A percentile compares a stretch with the other conserved stretches of the same genome.
phyloP scores from a whole-genome alignment of 2,888 invertebrate genomes.

The Octonoba sinensis region DNA sequence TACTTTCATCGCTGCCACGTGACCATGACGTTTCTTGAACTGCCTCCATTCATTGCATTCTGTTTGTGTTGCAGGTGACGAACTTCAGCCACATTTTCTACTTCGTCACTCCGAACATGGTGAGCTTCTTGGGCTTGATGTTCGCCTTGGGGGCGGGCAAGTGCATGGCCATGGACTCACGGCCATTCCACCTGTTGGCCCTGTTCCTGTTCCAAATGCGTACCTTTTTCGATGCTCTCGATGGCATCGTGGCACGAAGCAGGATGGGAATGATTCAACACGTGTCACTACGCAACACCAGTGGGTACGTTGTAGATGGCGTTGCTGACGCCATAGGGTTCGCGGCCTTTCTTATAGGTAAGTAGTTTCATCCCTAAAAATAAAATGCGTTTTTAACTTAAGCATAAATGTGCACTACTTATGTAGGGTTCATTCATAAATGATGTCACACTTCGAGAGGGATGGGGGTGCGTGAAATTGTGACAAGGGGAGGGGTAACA shows the following conservation, averaged over 20 bases:
- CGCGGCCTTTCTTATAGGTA: conserved; percentile 79
- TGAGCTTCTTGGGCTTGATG: conserved; percentile 84
- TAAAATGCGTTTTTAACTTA: neutral
- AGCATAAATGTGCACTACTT: neutral
- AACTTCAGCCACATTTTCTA: conserved; percentile 76
- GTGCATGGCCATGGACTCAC: conserved; percentile 78
- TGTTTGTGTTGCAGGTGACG: conserved; percentile 72
- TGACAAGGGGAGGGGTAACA: too few species aligned
- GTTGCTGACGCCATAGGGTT: conserved; percentile 85
- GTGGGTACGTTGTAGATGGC: conserved; percentile 87
- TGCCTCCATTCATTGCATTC: too few species aligned
- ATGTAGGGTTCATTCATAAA: too few species aligned
- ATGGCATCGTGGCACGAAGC: conserved; percentile 86
- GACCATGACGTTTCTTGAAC: too few species aligned
- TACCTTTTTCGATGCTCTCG: conserved; percentile 86
- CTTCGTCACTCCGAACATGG: conserved; percentile 84
- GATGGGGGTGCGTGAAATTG: too few species aligned
- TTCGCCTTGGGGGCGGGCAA: conserved; percentile 83
- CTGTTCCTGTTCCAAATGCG: conserved; percentile 84
- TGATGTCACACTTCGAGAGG: too few species aligned
- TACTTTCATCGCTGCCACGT: too few species aligned
- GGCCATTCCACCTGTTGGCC: conserved; percentile 80
- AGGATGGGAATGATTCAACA: conserved; percentile 83
- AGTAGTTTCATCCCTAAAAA: conserved; percentile 69
- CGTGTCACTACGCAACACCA: conserved; percentile 83